Conservation (phyloP, 2,797 vertebrate genomes). For the Halcyon chelicuti region DNA sequence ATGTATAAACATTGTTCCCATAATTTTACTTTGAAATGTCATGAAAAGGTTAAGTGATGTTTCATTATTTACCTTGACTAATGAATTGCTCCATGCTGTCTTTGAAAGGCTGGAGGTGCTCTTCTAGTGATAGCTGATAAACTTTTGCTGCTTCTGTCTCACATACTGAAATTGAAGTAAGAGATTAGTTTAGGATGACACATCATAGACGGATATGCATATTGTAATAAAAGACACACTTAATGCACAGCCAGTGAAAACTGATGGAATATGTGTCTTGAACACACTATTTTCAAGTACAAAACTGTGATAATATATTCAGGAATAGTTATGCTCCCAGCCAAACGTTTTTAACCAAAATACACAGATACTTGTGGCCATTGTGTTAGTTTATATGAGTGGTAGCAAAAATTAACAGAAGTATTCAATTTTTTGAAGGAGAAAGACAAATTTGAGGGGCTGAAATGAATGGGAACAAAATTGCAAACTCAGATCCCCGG, state of each 20-base stretch:
- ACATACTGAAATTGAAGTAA: constrained; percentile 85
- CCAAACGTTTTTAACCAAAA: background rate
- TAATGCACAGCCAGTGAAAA: background rate
- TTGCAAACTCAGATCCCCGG: background rate
- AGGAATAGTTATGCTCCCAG: background rate
- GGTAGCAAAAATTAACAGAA: background rate
- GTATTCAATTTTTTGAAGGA: background rate
- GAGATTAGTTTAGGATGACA: constrained; percentile 40
- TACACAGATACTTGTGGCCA: background rate
- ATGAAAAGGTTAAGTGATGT: constrained; percentile 52
- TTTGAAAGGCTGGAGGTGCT: constrained; percentile 95
- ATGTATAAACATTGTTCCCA: constrained; percentile 57
- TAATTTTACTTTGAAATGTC: constrained; percentile 57
- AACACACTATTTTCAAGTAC: background rate
- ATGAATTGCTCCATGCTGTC: constrained; percentile 94
- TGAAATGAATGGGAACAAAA: background rate
- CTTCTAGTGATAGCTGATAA: constrained; percentile 88
- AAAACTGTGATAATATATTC: background rate
- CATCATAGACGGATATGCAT: background rate
- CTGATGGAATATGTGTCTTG: background rate
- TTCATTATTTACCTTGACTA: constrained; percentile 86
- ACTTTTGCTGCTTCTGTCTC: constrained; percentile 92
- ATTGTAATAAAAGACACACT: background rate
- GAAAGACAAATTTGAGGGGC: background rate
- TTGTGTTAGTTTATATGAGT: background rate